Evolutionary conservation across 1,140 invertebrate genomes (phyloP).

Genomic region (Solenopsis invicta): DNA sequence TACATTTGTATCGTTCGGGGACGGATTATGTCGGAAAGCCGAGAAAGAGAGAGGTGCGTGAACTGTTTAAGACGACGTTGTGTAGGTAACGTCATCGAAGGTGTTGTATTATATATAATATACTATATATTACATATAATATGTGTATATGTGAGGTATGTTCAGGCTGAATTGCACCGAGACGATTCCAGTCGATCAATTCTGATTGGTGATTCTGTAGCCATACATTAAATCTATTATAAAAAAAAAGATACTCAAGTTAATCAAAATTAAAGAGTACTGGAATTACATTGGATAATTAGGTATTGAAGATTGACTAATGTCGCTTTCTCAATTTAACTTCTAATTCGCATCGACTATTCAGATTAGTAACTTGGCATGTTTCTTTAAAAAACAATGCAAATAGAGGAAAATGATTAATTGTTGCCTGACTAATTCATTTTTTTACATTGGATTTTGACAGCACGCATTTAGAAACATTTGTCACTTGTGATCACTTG

Average conservation of each 20-base stretch:
- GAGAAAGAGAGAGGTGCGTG: slow-evolving; percentile 67
- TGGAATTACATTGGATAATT: not conserved
- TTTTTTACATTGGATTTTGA: not conserved
- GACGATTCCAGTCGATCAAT: not conserved
- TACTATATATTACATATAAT: not conserved
- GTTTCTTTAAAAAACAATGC: not conserved
- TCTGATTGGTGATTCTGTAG: slow-evolving; percentile 7
- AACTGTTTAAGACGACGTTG: slow-evolving; percentile 60
- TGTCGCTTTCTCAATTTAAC: not conserved
- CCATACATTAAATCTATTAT: not conserved
- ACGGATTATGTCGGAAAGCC: slow-evolving; percentile 79
- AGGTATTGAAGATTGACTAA: not conserved
- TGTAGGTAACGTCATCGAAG: slow-evolving; percentile 1
- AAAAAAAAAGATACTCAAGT: not conserved
- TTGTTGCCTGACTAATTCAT: not conserved
- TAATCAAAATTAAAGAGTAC: not conserved
- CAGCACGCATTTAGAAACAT: not conserved
- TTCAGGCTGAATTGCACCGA: slow-evolving; percentile 30
- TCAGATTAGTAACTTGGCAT: not conserved
- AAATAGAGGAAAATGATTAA: not conserved
- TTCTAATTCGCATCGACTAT: not conserved
- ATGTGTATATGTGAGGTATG: slow-evolving; percentile 49
- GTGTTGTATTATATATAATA: slow-evolving; percentile 17
- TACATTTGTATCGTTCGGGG: slow-evolving; percentile 78
- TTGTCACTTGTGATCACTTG: not conserved